A percentile compares a stretch with the other conserved stretches of the same genome.
Conservation (phyloP, 2,888 invertebrate genomes). For the Eristalinus sepulchralis region DNA sequence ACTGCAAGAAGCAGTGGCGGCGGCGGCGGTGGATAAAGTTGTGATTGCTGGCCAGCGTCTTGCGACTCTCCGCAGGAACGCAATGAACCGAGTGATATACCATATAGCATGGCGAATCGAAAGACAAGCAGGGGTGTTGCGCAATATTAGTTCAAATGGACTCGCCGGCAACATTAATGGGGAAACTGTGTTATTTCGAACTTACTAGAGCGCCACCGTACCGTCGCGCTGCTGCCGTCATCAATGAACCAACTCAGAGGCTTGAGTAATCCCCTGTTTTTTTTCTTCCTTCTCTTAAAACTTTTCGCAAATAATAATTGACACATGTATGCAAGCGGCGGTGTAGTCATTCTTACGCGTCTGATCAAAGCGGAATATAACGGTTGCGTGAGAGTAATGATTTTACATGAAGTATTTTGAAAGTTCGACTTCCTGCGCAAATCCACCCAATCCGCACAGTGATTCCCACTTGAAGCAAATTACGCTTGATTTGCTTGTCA, state of each 20-base stretch:
- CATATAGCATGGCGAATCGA: background rate
- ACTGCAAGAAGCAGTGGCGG: conserved; percentile 17
- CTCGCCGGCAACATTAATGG: conserved; percentile 57
- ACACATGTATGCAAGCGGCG: conserved; percentile 36
- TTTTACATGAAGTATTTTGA: conserved; percentile 17
- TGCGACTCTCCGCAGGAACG: conserved; percentile 18
- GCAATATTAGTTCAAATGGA: conserved; percentile 64
- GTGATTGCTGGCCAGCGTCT: background rate
- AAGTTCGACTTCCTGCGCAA: conserved; percentile 13
- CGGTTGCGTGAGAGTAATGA: background rate
- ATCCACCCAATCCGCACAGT: background rate
- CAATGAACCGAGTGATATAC: conserved; percentile 10
- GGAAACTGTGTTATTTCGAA: conserved; percentile 36
- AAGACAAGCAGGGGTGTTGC: conserved; percentile 53
- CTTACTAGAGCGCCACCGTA: conserved; percentile 36
- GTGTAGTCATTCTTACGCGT: conserved; percentile 1
- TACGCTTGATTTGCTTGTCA: background rate
- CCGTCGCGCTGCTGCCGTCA: background rate
- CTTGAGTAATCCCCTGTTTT: conserved; percentile 51
- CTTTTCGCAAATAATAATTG: conserved; percentile 57
- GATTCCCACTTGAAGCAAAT: background rate
- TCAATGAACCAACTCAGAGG: background rate
- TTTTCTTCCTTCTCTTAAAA: background rate
- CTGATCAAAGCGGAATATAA: background rate
- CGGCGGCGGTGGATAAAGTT: background rate